Evolutionary conservation across 2,797 vertebrate genomes (phyloP), one percentile per base, ranked within the genome.

Genomic region (Onychomys torridus): DNA sequence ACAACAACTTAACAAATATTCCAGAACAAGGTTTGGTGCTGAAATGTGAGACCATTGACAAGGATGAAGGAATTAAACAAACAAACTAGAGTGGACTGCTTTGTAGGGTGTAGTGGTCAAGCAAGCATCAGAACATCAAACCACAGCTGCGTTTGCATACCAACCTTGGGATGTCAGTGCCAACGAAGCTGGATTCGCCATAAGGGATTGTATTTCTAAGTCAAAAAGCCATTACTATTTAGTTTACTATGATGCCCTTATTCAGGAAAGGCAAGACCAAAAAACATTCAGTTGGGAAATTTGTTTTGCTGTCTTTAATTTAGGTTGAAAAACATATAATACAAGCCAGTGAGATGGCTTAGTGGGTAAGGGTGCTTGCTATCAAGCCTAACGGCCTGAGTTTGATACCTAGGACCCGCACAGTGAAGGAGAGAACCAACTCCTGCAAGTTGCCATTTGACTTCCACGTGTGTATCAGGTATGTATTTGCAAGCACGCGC

Each of bases 261-360:
- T 85, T 96, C 57, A 82, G 52, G 91, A 96, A 90, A 73, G 61
- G 1, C 67, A 55, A 37, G 9, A 63, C 2, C 6, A 25, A 78
- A 91, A 77, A 57, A 23, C 57, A 25, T 89, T 17, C n/a, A 67
- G 23, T 21, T 13, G 83, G 32, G n/a, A 91, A 37, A 27, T 96
- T 87, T 94, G n/a, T 76, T 92, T 92, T 76, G 7, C 16, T 12
- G 43, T 37, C 49, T 55, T 97, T 93, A 93, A 63, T 63, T 93
- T 93, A 84, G 17, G 17, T 49, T 93, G 12, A 76, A 91, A 90
- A 94, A 73, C 43, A 86, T 49, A 73, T 46, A 52, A 65, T 67
- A 14, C 12, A 52, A 52, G 12, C 13, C 63, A 52, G 21, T 27
- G 29, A 49, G 82, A 43, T 85, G 61, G 3, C 43, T 85, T 49